A percentile compares a stretch with the other conserved stretches of the same genome.
These are phyloP conservation scores for Ficedula albicollis DNA, from an alignment of 2,797 vertebrate species.

Conservation along the genomic window DNA sequence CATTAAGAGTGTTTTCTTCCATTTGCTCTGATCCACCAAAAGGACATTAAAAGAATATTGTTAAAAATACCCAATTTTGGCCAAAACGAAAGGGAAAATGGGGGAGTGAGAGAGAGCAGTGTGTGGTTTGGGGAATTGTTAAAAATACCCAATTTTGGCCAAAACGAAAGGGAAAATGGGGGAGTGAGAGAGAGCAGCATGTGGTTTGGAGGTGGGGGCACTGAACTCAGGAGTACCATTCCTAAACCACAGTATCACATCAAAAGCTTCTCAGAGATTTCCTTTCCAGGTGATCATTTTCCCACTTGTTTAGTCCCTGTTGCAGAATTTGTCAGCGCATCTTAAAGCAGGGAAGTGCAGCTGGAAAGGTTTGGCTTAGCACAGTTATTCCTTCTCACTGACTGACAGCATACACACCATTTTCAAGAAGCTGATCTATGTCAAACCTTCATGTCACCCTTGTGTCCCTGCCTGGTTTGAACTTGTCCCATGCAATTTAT, in stretches of 20 bases:
- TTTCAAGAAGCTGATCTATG: neutral
- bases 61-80: neutral
- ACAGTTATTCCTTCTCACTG: neutral
- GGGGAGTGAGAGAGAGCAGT: neutral
- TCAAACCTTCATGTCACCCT: neutral
- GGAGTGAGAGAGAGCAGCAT: neutral
- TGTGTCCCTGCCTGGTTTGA: neutral
- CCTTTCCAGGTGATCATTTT: neutral
- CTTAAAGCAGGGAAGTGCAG: neutral
- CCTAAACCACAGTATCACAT: neutral
- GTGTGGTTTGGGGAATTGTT: neutral
- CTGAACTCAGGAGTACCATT: neutral
- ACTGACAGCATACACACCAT: rapidly evolving
- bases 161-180: neutral
- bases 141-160: neutral
- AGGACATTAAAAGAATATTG: neutral
- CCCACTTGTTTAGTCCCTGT: neutral
- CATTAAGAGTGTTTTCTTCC: neutral
- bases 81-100: neutral
- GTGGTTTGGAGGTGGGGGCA: neutral
- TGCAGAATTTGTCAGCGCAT: neutral
- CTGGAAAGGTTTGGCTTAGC: neutral
- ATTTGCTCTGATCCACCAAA: neutral
- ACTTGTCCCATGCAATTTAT: neutral
- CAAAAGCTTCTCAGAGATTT: neutral